Percentiles rank a stretch among this genome's conserved stretches.
Evolutionary conservation across 2,113 vertebrate genomes (phyloP).

Genomic region (Suncus etruscus): DNA sequence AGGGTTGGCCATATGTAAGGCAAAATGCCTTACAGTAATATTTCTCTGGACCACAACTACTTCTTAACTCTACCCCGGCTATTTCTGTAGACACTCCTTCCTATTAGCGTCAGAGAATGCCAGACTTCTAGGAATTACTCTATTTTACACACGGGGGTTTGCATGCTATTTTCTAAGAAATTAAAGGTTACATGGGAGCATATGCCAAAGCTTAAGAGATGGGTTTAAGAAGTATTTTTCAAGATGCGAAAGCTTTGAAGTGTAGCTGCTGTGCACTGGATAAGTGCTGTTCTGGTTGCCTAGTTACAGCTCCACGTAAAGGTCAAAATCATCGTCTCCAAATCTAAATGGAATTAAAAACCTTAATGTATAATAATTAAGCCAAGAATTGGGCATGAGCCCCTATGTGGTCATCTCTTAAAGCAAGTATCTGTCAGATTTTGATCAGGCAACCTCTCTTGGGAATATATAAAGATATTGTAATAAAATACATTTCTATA

Average conservation of each 20-base stretch:
- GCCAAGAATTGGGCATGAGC: background rate
- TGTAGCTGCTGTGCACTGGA: slow-evolving; percentile 37
- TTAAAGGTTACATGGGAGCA: slow-evolving; percentile 56
- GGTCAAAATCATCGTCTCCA: slow-evolving; percentile 70
- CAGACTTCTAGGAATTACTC: slow-evolving; percentile 49
- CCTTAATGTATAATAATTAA: slow-evolving; percentile 62
- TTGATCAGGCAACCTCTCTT: background rate
- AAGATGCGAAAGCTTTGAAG: background rate
- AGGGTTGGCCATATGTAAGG: too few species aligned
- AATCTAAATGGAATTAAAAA: slow-evolving; percentile 68
- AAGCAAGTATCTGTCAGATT: background rate
- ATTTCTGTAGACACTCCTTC: background rate
- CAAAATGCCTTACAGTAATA: too few species aligned
- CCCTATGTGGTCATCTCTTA: background rate
- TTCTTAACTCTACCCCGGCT: background rate
- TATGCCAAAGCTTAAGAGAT: slow-evolving; percentile 3
- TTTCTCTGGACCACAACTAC: too few species aligned
- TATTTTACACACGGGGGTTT: background rate
- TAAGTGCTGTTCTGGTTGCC: slow-evolving; percentile 68
- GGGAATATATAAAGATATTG: background rate
- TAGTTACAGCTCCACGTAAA: slow-evolving; percentile 71
- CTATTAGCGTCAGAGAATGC: background rate
- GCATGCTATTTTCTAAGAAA: slow-evolving; percentile 63
- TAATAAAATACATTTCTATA: slow-evolving; percentile 60
- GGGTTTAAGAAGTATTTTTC: slow-evolving; percentile 64